Conservation (phyloP, 2,888 invertebrate genomes). For the Tribolium freemani region DNA sequence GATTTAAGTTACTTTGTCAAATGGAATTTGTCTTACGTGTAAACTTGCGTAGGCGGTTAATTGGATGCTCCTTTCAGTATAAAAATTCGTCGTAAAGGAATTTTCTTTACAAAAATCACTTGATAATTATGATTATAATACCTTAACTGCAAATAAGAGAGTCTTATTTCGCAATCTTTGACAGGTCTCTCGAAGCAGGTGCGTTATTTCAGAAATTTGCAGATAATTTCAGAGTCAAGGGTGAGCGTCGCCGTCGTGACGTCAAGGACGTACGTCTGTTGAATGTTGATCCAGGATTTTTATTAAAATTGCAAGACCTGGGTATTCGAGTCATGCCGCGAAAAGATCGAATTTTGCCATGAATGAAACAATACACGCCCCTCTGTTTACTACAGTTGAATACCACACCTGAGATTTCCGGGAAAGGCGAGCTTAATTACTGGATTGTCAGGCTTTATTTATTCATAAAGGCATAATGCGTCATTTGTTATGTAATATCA, state of each 20-base stretch:
- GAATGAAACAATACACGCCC: conserved; percentile 37
- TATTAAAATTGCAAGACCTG: conserved; percentile 12
- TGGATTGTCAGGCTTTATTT: conserved; percentile 29
- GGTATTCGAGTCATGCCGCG: conserved; percentile 4
- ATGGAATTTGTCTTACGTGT: too few relatives aligned
- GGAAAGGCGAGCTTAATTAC: conserved; percentile 39
- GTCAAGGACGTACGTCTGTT: conserved; percentile 13
- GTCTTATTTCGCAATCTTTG: neutral
- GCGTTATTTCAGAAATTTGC: neutral
- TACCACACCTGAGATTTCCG: conserved; percentile 38
- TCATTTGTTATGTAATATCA: conserved; percentile 17
- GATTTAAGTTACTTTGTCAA: too few relatives aligned
- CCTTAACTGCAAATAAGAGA: neutral
- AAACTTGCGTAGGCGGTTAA: too few relatives aligned
- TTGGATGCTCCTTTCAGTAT: too few relatives aligned
- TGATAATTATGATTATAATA: too few relatives aligned
- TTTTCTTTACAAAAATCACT: too few relatives aligned
- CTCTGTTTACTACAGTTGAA: conserved; percentile 31
- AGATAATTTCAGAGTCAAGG: neutral
- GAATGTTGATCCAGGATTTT: conserved; percentile 14
- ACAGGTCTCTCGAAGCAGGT: neutral
- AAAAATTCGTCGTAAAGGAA: too few relatives aligned
- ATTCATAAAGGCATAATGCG: conserved; percentile 27
- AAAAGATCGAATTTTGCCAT: conserved; percentile 26
- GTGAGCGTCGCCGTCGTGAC: conserved; percentile 20